Percentiles rank a stretch among this genome's conserved stretches.
Conservation (phyloP, 2,797 vertebrate species). For the Takifugu rubripes region DNA sequence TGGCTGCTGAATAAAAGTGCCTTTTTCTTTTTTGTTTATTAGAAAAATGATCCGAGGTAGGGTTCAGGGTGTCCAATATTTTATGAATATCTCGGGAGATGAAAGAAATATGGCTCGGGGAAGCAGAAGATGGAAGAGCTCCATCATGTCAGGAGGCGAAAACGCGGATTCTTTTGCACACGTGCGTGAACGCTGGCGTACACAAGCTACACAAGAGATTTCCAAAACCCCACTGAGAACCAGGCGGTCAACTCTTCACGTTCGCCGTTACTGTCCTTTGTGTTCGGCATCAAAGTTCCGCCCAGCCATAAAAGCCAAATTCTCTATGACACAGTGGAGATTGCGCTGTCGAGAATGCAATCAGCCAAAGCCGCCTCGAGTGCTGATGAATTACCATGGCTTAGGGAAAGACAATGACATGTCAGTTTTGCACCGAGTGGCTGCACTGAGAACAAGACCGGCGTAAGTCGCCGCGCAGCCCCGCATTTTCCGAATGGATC, state of each 20-base stretch:
- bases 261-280: constrained; percentile 44
- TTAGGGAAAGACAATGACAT: constrained; percentile 68
- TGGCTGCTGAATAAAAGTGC: constrained; percentile 17
- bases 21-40: constrained; percentile 12
- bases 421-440: constrained; percentile 49
- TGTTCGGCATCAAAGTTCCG: constrained; percentile 50
- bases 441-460: constrained; percentile 19
- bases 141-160: constrained; percentile 43
- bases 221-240: constrained; percentile 60
- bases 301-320: constrained; percentile 55
- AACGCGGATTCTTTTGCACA: constrained; percentile 15
- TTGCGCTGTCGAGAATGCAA: constrained; percentile 71
- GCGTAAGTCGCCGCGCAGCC: constrained; percentile 7
- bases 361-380: constrained; percentile 65
- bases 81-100: constrained; percentile 53
- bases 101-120: constrained; percentile 45
- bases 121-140: constrained; percentile 53
- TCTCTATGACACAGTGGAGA: constrained; percentile 64
- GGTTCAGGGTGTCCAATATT: constrained; percentile 36
- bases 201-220: constrained; percentile 31
- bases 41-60: constrained; percentile 32
- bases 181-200: constrained; percentile 25
- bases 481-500: constrained; percentile 14
- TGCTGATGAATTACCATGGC: constrained; percentile 68
- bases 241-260: constrained; percentile 32